These are phyloP conservation scores for Stomorhina lunata DNA, from an alignment of 2,888 invertebrate genomes.

Conservation along the genomic window DNA sequence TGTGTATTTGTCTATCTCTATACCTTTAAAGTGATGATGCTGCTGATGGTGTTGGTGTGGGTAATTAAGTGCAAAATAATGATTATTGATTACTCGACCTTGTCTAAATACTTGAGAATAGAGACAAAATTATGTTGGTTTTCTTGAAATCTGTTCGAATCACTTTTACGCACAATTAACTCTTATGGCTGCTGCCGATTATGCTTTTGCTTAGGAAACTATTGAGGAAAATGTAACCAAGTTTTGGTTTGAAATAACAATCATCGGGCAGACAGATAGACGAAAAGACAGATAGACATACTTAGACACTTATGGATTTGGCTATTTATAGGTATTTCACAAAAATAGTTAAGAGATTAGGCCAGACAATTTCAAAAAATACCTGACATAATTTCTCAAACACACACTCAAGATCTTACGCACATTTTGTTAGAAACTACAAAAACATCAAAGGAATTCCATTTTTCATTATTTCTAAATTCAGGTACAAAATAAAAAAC, in stretches of 20 bases:
- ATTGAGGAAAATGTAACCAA: neutral
- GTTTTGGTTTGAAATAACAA: no score
- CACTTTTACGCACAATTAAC: neutral
- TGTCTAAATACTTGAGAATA: slow-evolving; percentile 64
- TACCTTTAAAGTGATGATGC: no score
- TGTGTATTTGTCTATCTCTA: no score
- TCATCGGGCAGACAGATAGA: no score
- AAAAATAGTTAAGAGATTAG: neutral
- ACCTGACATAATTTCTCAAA: neutral
- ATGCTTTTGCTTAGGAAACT: neutral
- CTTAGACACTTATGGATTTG: no score
- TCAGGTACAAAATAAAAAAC: neutral
- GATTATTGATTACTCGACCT: slow-evolving; percentile 76
- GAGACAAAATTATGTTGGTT: neutral
- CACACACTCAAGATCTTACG: no score
- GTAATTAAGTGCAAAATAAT: slow-evolving; percentile 76
- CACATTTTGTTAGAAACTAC: no score
- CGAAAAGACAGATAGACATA: no score
- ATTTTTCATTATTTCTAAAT: neutral
- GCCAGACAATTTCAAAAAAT: neutral
- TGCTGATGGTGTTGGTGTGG: no score
- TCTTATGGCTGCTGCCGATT: neutral
- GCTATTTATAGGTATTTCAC: no score
- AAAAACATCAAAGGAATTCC: neutral
- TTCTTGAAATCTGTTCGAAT: neutral